A percentile compares a stretch with the other conserved stretches of the same genome.
These are phyloP conservation scores for Maniola jurtina DNA, from an alignment of 1,140 invertebrate species.

Conservation along the genomic window DNA sequence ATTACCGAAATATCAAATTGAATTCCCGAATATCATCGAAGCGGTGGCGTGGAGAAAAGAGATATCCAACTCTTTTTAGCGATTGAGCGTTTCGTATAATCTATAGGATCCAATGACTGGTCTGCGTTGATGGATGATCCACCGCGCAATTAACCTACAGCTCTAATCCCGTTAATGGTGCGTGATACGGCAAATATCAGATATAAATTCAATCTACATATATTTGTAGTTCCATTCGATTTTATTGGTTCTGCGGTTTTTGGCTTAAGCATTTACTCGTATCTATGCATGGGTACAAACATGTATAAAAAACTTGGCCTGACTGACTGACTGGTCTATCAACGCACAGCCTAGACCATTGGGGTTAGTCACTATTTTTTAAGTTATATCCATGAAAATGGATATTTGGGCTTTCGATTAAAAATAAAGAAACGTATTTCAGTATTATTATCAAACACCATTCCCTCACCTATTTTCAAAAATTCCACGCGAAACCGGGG, in stretches of 20 bases:
- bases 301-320: too few species aligned
- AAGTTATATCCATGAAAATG: too few species aligned
- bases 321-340: too few species aligned
- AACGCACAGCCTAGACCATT: too few species aligned
- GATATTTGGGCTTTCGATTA: too few species aligned
- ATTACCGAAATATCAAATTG: conserved; percentile 11
- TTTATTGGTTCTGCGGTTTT: not conserved
- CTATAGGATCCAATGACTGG: conserved; percentile 39
- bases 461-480: too few species aligned
- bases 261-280: too few species aligned
- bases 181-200: conserved; percentile 42
- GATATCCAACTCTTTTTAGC: conserved; percentile 2
- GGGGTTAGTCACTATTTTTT: too few species aligned
- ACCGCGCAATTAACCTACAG: conserved; percentile 41
- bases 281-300: too few species aligned
- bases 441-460: too few species aligned
- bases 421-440: too few species aligned
- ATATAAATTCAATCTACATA: conserved; percentile 3
- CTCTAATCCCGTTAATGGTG: conserved; percentile 43
- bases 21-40: conserved; percentile 9
- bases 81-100: conserved; percentile 8
- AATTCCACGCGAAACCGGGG: too few species aligned
- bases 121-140: conserved; percentile 48
- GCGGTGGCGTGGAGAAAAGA: not conserved
- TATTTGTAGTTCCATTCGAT: not conserved